phyloP scores from a whole-genome alignment of 2,113 vertebrate genomes.

The Elachura formosa region DNA sequence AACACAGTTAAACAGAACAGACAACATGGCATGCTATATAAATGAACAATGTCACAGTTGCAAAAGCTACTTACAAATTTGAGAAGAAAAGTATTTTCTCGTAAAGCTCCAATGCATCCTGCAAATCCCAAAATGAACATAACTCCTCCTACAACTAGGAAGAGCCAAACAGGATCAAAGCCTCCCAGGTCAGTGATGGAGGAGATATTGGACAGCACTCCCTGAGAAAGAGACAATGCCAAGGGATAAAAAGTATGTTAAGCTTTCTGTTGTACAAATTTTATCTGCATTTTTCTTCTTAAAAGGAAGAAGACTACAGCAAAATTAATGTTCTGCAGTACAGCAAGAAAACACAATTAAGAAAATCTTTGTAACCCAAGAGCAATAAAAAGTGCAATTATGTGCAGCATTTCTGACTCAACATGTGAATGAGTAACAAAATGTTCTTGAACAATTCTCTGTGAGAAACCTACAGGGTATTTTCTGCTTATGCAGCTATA shows the following conservation, averaged over 20 bases:
- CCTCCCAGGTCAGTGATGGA: conserved; percentile 96
- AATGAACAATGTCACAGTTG: neutral
- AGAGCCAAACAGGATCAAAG: conserved; percentile 97
- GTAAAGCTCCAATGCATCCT: conserved; percentile 93
- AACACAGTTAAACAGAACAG: neutral
- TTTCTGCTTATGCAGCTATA: neutral
- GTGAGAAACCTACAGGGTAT: neutral
- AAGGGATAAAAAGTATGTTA: neutral
- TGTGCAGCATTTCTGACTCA: neutral
- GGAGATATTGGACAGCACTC: conserved; percentile 96
- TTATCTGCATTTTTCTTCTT: neutral
- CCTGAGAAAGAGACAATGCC: conserved; percentile 68
- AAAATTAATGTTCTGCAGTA: neutral
- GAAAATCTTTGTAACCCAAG: neutral
- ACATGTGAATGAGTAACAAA: neutral
- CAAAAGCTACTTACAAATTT: conserved; percentile 88
- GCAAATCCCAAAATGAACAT: conserved; percentile 98
- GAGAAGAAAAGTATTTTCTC: conserved; percentile 95
- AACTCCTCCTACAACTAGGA: conserved; percentile 94
- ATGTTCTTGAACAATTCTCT: neutral
- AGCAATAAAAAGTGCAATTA: neutral
- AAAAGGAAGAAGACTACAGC: neutral
- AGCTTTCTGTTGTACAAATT: neutral
- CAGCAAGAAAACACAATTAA: neutral
- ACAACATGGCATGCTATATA: neutral